Conservation (phyloP, 2,797 vertebrate genomes). For the Heliangelus exortis region DNA sequence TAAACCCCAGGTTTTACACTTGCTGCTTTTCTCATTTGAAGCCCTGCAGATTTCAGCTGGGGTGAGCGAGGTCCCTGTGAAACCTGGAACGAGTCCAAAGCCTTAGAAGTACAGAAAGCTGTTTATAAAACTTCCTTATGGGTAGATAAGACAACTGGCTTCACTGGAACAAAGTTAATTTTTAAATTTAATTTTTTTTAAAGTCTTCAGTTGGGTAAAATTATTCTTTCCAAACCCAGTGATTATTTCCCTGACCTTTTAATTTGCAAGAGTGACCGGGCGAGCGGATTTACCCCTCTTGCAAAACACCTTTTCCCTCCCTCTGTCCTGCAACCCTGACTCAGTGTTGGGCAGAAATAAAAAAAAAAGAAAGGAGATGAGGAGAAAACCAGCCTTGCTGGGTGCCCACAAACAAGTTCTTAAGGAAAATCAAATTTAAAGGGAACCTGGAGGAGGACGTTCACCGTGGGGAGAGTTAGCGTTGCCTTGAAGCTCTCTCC, state of each 20-base stretch:
- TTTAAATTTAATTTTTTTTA: background rate
- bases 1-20: background rate
- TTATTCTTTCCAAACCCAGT: conserved; percentile 9
- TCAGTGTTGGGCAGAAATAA: background rate
- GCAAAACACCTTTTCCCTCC: background rate
- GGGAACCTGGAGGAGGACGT: background rate
- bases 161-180: conserved; percentile 14
- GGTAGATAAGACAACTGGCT: background rate
- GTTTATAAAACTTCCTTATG: conserved; percentile 3
- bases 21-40: background rate
- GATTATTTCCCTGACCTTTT: conserved; percentile 33
- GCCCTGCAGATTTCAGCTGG: background rate
- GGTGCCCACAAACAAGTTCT: background rate
- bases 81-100: background rate
- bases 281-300: background rate
- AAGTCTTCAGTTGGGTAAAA: background rate
- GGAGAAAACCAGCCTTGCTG: background rate
- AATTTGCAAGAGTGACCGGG: background rate
- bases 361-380: background rate
- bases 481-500: background rate
- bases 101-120: background rate
- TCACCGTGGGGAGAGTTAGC: background rate
- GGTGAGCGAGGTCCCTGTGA: background rate
- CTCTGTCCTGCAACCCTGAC: background rate
- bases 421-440: background rate